Evolutionary conservation across 2,888 invertebrate species (phyloP).

Genomic region (Tetragnatha montana): DNA sequence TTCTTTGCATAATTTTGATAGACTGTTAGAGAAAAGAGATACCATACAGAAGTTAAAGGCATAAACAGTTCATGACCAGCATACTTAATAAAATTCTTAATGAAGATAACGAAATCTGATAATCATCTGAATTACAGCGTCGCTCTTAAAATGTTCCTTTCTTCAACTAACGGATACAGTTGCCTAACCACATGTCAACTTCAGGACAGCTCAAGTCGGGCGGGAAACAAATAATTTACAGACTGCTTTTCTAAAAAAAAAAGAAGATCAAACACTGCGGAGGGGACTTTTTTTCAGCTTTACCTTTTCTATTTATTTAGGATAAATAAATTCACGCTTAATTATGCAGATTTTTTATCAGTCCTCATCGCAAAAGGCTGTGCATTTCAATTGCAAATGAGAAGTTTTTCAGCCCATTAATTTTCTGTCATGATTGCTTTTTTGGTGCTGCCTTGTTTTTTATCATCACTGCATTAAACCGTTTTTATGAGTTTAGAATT

Average conservation of each 20-base stretch:
- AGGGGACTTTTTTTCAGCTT: neutral
- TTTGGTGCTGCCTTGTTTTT: conserved; percentile 10
- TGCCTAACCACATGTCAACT: conserved; percentile 27
- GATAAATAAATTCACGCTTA: conserved; percentile 54
- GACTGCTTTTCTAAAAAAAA: conserved; percentile 23
- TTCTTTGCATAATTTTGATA: too few species aligned
- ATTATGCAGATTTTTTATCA: conserved; percentile 39
- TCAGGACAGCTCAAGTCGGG: neutral
- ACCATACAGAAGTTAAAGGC: neutral
- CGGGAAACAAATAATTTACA: conserved; percentile 40
- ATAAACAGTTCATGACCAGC: neutral
- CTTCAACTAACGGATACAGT: neutral
- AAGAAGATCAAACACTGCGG: conserved; percentile 38
- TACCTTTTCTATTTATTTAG: conserved; percentile 27
- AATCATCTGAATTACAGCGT: neutral
- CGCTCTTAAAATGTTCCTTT: conserved; percentile 8
- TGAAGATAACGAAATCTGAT: neutral
- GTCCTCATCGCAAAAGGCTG: neutral
- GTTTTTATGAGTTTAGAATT: neutral
- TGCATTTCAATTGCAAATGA: conserved; percentile 54
- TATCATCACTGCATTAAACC: conserved; percentile 7
- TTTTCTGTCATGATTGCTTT: conserved; percentile 28
- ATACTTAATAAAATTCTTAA: neutral
- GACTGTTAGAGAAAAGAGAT: too few species aligned
- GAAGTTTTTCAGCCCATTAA: conserved; percentile 47